Percentiles rank a stretch among this genome's conserved stretches.
phyloP scores from a whole-genome alignment of 2,113 vertebrate genomes.

The Fregata magnificens region DNA sequence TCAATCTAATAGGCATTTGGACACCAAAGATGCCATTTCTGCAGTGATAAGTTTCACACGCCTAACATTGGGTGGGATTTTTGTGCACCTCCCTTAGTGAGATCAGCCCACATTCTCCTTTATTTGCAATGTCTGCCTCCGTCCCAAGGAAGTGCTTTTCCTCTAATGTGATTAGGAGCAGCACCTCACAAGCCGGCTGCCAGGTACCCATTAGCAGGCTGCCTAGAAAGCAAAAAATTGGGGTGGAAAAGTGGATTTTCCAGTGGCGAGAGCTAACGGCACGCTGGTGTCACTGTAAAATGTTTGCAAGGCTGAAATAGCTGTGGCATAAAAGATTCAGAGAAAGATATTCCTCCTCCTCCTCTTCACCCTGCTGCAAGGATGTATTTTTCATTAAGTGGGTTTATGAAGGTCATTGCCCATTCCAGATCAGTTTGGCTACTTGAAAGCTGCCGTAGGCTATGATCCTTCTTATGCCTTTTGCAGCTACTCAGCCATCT shows the following conservation, averaged over 20 bases:
- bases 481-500: conserved; percentile 34
- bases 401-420: background rate
- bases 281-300: background rate
- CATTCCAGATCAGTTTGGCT: background rate
- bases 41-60: background rate
- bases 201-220: background rate
- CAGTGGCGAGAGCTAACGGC: background rate
- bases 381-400: background rate
- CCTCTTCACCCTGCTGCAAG: background rate
- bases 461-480: background rate
- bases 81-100: background rate
- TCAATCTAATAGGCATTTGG: background rate
- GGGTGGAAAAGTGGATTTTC: conserved; percentile 50
- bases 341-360: background rate
- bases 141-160: background rate
- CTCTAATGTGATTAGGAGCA: background rate
- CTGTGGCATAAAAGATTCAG: background rate
- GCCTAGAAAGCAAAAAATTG: conserved; percentile 9
- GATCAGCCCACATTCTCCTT: background rate
- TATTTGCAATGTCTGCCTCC: background rate
- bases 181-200: background rate
- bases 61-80: background rate
- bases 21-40: background rate
- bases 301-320: background rate
- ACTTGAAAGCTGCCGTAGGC: background rate